A percentile compares a stretch with the other conserved stretches of the same genome.
phyloP scores from a whole-genome alignment of 2,888 invertebrate species.

The Rhingia rostrata region DNA sequence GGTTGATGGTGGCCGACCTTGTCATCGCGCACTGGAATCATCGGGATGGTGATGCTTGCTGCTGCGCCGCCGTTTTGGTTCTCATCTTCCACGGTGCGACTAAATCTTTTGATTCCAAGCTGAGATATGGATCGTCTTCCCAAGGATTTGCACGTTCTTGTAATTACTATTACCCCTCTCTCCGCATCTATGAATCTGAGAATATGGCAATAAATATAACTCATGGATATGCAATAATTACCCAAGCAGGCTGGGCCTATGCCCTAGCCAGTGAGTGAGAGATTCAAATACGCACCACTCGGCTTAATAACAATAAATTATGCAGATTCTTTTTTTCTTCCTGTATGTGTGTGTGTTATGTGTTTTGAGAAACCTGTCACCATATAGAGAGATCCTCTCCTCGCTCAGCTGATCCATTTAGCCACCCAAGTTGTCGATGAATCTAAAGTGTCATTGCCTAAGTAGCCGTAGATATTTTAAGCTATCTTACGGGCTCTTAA shows the following conservation, averaged over 20 bases:
- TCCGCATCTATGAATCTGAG: conserved; percentile 20
- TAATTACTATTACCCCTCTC: conserved; percentile 47
- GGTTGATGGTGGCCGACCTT: conserved; percentile 72
- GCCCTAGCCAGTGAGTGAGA: conserved; percentile 1
- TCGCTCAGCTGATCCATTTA: conserved; percentile 64
- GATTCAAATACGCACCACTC: conserved; percentile 52
- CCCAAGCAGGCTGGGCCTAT: conserved; percentile 3
- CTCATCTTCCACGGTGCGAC: conserved; percentile 30
- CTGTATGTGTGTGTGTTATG: no score
- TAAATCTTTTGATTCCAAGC: conserved; percentile 65
- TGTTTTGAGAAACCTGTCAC: conserved; percentile 40
- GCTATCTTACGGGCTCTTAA: conserved; percentile 51
- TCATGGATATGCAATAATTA: conserved; percentile 73
- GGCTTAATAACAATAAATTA: conserved; percentile 70
- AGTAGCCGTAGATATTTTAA: conserved; percentile 68
- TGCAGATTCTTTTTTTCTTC: conserved; percentile 3
- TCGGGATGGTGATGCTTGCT: conserved; percentile 8
- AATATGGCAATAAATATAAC: conserved; percentile 65
- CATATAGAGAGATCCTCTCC: not conserved
- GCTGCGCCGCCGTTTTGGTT: conserved; percentile 4
- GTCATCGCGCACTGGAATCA: conserved; percentile 53
- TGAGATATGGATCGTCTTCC: conserved; percentile 66
- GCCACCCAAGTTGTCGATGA: conserved; percentile 68
- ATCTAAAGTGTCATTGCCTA: conserved; percentile 42
- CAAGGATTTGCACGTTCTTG: conserved; percentile 38